These are phyloP conservation scores for Drosophila lacertosa DNA, from an alignment of 1,140 invertebrate genomes.

Conservation along the genomic window DNA sequence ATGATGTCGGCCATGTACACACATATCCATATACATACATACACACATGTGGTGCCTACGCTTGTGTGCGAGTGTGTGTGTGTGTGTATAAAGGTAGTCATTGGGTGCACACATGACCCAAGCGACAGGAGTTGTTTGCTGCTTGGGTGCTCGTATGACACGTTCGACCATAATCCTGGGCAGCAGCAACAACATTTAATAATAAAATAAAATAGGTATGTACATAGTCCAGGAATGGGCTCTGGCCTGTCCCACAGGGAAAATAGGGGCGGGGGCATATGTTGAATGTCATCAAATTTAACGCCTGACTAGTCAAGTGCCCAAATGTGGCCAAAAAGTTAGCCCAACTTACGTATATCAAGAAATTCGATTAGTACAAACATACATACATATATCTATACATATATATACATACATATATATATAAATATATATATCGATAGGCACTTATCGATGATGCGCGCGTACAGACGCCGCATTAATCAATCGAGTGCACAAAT, in stretches of 20 bases:
- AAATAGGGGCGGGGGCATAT: constrained; percentile 51
- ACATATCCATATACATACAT: no score
- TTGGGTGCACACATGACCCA: constrained; percentile 24
- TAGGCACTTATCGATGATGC: constrained; percentile 39
- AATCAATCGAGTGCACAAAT: constrained; percentile 74
- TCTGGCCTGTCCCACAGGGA: no score
- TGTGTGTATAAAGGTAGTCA: constrained; percentile 18
- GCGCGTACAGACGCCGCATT: constrained; percentile 29
- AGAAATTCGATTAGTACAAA: constrained; percentile 46
- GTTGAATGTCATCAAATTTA: constrained; percentile 75
- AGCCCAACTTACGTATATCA: constrained; percentile 22
- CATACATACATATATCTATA: not conserved
- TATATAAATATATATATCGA: constrained; percentile 47
- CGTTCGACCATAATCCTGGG: constrained; percentile 40
- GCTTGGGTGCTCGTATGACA: constrained; percentile 65
- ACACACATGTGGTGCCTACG: constrained; percentile 1
- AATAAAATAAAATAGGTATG: constrained; percentile 36
- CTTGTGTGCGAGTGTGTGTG: not conserved
- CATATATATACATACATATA: not conserved
- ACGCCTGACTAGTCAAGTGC: constrained; percentile 68
- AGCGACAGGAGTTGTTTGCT: constrained; percentile 60
- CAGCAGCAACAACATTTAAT: constrained; percentile 33
- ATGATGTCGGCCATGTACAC: no score
- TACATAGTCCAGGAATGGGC: constrained; percentile 4
- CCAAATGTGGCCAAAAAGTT: constrained; percentile 28